A percentile compares a stretch with the other conserved stretches of the same genome.
Evolutionary conservation across 1,140 invertebrate species (phyloP).

Genomic region (Rhyzopertha dominica): DNA sequence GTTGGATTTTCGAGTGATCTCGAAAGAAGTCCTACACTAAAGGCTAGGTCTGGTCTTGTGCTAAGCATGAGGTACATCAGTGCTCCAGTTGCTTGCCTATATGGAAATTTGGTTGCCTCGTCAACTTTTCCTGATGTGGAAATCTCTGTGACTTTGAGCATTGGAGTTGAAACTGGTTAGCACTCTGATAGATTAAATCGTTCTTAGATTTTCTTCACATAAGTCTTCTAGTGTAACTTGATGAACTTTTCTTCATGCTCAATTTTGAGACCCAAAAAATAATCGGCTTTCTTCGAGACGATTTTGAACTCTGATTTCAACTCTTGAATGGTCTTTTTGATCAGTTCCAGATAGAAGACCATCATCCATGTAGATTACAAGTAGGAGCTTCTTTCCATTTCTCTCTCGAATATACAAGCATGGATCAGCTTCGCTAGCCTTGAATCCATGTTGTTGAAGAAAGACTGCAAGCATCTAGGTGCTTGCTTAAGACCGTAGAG

Average conservation of each 20-base stretch:
- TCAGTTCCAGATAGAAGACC: too few relatives aligned
- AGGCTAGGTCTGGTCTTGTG: slow-evolving; percentile 44
- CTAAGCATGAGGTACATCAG: slow-evolving; percentile 43
- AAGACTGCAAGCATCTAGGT: too few relatives aligned
- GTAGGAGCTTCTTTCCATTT: too few relatives aligned
- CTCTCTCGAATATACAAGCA: too few relatives aligned
- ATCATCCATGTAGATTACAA: too few relatives aligned
- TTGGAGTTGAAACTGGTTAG: slow-evolving; percentile 39
- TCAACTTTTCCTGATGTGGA: not conserved
- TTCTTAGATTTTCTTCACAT: slow-evolving; percentile 38
- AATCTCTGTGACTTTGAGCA: slow-evolving; percentile 25
- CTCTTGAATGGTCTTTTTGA: too few relatives aligned
- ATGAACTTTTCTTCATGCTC: slow-evolving; percentile 18
- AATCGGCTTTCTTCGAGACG: slow-evolving; percentile 19
- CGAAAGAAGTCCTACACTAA: slow-evolving; percentile 35
- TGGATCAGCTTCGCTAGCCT: too few relatives aligned
- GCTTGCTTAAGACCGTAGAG: too few relatives aligned
- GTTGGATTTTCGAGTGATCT: slow-evolving; percentile 43
- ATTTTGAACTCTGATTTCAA: slow-evolving; percentile 40
- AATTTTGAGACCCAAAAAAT: slow-evolving; percentile 39
- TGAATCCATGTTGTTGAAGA: too few relatives aligned
- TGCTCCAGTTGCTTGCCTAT: slow-evolving; percentile 42
- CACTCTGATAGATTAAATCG: slow-evolving; percentile 39
- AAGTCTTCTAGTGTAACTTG: slow-evolving; percentile 35
- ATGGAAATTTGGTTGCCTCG: slow-evolving; percentile 29